A percentile compares a stretch with the other conserved stretches of the same genome.
Conservation (phyloP, 2,113 vertebrate species). For the Fregetta grallaria region DNA sequence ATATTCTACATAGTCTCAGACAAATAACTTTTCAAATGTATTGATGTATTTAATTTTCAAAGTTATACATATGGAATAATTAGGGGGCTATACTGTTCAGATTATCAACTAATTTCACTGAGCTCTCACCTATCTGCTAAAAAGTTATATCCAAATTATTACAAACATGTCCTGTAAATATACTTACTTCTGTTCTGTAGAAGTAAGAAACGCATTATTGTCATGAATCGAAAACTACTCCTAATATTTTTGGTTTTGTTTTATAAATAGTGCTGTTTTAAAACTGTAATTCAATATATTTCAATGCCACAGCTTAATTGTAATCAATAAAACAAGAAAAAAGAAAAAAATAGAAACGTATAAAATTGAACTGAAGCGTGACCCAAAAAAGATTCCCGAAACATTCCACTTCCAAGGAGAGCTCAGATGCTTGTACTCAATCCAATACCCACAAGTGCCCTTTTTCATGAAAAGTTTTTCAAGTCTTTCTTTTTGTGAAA, state of each 20-base stretch:
- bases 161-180: background rate
- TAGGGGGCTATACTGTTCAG: background rate
- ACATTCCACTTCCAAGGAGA: background rate
- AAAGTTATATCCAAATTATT: background rate
- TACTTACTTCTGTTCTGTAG: background rate
- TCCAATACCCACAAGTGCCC: background rate
- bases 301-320: background rate
- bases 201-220: background rate
- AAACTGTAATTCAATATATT: background rate
- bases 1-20: background rate
- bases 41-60: background rate
- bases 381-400: background rate
- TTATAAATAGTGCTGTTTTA: background rate
- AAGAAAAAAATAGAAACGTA: background rate
- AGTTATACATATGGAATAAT: background rate
- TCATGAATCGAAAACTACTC: background rate
- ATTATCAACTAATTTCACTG: background rate
- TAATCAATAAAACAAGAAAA: background rate
- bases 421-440: background rate
- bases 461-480: background rate
- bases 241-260: background rate
- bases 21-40: background rate
- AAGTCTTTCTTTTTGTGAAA: background rate
- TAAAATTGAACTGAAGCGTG: background rate
- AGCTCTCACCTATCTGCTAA: background rate